Conservation (phyloP, 2,888 invertebrate species). For the Fragum fragum region DNA sequence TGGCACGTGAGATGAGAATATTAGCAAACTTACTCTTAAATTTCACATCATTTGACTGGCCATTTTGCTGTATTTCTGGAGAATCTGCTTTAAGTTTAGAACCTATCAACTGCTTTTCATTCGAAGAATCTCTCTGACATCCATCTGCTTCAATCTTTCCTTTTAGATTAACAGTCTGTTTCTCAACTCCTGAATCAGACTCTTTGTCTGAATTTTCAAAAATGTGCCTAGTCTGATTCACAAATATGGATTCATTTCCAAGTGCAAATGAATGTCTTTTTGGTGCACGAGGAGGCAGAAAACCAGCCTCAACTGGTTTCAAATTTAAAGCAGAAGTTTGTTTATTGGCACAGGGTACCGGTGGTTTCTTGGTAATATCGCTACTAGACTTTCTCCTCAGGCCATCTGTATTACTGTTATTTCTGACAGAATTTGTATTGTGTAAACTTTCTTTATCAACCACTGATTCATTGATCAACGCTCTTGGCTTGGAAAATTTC, state of each 20-base stretch:
- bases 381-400: not conserved
- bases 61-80: not conserved
- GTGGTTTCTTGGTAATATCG: constrained; percentile 8
- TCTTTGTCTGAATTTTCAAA: not conserved
- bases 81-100: not conserved
- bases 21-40: constrained; percentile 38
- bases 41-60: constrained; percentile 22
- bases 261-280: constrained; percentile 28
- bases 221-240: not conserved
- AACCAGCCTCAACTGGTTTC: constrained; percentile 29
- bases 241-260: constrained; percentile 13
- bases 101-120: not conserved
- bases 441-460: not conserved
- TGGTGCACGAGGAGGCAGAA: constrained; percentile 17
- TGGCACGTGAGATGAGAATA: constrained; percentile 55
- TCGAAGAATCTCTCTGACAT: not conserved
- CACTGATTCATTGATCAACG: not conserved
- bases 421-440: not conserved
- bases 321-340: not conserved
- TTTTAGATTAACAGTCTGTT: not conserved
- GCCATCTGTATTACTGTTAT: not conserved
- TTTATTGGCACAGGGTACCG: not conserved
- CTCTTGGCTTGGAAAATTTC: not conserved
- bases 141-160: not conserved
- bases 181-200: not conserved